These are phyloP conservation scores for Bungarus multicinctus DNA, from an alignment of 2,113 vertebrate species.

Conservation along the genomic window DNA sequence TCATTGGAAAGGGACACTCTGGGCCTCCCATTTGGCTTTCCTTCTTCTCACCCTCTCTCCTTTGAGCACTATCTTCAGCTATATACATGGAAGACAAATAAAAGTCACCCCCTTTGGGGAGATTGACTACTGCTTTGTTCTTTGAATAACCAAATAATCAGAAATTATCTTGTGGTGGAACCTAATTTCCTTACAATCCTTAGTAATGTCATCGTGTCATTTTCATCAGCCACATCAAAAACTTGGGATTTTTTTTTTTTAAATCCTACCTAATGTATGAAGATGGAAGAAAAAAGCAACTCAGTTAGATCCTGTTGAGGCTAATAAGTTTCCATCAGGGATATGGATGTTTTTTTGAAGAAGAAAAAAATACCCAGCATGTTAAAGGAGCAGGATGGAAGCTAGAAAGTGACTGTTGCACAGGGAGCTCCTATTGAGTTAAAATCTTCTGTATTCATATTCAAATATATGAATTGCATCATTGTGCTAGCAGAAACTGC, in stretches of 20 bases:
- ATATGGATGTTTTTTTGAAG: background rate
- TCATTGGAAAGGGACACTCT: background rate
- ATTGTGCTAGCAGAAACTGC: background rate
- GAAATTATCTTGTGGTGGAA: background rate
- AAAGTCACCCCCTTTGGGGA: background rate
- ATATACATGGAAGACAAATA: background rate
- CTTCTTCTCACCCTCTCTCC: background rate
- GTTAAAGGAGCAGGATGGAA: background rate
- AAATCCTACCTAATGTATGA: background rate
- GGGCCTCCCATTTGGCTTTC: background rate
- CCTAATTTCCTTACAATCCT: background rate
- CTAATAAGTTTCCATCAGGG: background rate
- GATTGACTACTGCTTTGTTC: background rate
- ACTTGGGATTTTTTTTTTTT: background rate
- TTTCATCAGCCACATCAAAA: background rate
- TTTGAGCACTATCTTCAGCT: background rate
- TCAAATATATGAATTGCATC: background rate
- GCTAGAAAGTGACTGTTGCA: background rate
- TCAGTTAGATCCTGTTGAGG: background rate
- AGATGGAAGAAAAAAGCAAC: background rate
- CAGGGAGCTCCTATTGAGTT: background rate
- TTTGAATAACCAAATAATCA: background rate
- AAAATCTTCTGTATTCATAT: background rate
- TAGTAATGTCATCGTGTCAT: background rate
- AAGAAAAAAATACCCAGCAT: background rate